Percentiles rank a stretch among this genome's conserved stretches.
Conservation (phyloP, 2,888 invertebrate species). For the Pterobdella sp. region DNA sequence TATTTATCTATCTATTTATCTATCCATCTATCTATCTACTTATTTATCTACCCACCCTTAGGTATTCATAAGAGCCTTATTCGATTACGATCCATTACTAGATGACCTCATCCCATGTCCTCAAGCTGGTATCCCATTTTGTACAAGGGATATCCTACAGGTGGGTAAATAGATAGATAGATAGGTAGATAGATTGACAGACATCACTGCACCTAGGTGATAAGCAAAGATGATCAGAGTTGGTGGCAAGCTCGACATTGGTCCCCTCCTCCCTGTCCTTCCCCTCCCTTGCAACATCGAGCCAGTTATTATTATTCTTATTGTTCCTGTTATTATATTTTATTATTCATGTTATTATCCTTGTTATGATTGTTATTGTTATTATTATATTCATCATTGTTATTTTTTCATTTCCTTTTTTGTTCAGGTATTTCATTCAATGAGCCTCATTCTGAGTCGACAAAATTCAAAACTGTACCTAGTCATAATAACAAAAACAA, state of each 20-base stretch:
- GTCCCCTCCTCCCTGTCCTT: conserved; percentile 37
- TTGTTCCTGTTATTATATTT: background rate
- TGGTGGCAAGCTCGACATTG: conserved; percentile 77
- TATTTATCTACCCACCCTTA: conserved; percentile 51
- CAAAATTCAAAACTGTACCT: conserved; percentile 2
- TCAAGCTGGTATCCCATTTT: conserved; percentile 93
- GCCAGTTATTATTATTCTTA: background rate
- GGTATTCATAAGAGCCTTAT: conserved; percentile 97
- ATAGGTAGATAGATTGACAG: background rate
- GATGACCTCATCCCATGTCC: conserved; percentile 97
- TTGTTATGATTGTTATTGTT: background rate
- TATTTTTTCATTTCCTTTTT: too few relatives aligned
- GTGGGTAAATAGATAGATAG: conserved; percentile 45
- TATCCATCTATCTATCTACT: background rate
- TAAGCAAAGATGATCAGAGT: conserved; percentile 96
- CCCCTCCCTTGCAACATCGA: background rate
- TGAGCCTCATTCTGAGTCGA: background rate
- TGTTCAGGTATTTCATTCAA: background rate
- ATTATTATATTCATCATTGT: background rate
- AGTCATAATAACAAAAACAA: background rate
- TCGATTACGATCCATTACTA: conserved; percentile 93
- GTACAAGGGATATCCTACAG: conserved; percentile 75
- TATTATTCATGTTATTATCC: background rate
- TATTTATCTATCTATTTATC: background rate
- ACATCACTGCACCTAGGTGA: conserved; percentile 58